These are phyloP conservation scores for Drosophila hawaiiensis DNA, from an alignment of 2,888 invertebrate species.

Conservation along the genomic window DNA sequence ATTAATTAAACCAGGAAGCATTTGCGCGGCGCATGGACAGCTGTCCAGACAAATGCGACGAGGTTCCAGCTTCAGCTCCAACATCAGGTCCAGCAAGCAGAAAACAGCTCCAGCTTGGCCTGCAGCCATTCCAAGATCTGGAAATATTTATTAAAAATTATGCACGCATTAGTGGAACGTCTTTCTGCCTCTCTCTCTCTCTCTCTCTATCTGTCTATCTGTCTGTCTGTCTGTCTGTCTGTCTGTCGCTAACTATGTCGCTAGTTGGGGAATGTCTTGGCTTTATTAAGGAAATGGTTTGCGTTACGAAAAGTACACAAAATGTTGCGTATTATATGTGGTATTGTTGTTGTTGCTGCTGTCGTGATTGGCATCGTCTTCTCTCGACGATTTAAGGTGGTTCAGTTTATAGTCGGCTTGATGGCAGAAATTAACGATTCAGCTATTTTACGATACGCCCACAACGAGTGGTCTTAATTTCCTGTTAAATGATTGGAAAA, in stretches of 20 bases:
- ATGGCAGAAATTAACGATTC: slow-evolving; percentile 61
- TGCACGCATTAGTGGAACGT: slow-evolving; percentile 74
- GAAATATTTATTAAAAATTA: slow-evolving; percentile 81
- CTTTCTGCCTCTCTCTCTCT: slow-evolving; percentile 11
- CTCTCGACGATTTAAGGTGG: slow-evolving; percentile 44
- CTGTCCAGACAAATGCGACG: slow-evolving; percentile 14
- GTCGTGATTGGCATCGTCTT: slow-evolving; percentile 28
- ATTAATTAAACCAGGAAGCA: slow-evolving; percentile 83
- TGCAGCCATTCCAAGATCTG: slow-evolving; percentile 66
- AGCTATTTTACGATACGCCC: slow-evolving; percentile 53
- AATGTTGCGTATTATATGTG: slow-evolving; percentile 68
- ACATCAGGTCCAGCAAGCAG: not conserved
- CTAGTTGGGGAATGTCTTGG: slow-evolving; percentile 35
- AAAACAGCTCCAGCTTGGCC: slow-evolving; percentile 17
- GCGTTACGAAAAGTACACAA: slow-evolving; percentile 70
- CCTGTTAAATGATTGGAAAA: slow-evolving; percentile 65
- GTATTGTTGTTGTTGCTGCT: slow-evolving; percentile 35
- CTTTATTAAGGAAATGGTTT: slow-evolving; percentile 76
- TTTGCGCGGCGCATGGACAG: slow-evolving; percentile 53
- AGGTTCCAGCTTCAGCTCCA: slow-evolving; percentile 1
- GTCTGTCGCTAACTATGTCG: not conserved
- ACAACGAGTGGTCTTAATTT: slow-evolving; percentile 62
- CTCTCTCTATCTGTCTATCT: not conserved
- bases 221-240: not conserved
- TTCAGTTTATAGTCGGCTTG: slow-evolving; percentile 66